Percentiles rank a stretch among this genome's conserved stretches.
Evolutionary conservation across 2,113 vertebrate species (phyloP).

Genomic region (Antechinus flavipes): DNA sequence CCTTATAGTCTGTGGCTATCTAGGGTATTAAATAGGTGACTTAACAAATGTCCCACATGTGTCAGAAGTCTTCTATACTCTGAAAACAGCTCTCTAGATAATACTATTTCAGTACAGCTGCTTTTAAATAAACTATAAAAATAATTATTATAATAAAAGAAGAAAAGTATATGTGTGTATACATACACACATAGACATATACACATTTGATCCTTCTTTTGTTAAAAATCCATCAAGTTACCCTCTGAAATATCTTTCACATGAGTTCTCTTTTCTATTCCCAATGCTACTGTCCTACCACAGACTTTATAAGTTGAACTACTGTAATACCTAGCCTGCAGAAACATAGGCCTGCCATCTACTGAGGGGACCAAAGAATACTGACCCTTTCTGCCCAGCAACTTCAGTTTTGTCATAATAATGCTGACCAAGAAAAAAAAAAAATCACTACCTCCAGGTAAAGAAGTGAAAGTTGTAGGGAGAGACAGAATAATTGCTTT

Average conservation of each 20-base stretch:
- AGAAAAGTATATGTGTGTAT: neutral
- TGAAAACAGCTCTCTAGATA: neutral
- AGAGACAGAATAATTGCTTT: neutral
- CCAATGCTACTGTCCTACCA: neutral
- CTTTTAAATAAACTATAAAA: neutral
- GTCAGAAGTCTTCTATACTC: neutral
- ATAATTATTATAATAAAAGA: neutral
- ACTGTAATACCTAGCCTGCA: neutral
- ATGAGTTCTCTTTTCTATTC: neutral
- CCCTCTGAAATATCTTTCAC: neutral
- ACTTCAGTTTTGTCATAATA: neutral
- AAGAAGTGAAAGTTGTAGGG: neutral
- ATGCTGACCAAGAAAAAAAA: neutral
- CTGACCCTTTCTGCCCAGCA: neutral
- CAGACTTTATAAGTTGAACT: neutral
- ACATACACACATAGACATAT: neutral
- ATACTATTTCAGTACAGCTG: neutral
- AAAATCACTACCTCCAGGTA: neutral
- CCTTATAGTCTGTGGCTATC: neutral
- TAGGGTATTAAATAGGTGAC: neutral
- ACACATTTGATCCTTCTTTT: neutral
- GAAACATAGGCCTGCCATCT: neutral
- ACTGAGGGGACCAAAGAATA: neutral
- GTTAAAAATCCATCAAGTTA: neutral
- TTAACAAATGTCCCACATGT: neutral